Percentiles rank a stretch among this genome's conserved stretches.
Conservation (phyloP, 2,888 invertebrate species). For the Norana najaformis region DNA sequence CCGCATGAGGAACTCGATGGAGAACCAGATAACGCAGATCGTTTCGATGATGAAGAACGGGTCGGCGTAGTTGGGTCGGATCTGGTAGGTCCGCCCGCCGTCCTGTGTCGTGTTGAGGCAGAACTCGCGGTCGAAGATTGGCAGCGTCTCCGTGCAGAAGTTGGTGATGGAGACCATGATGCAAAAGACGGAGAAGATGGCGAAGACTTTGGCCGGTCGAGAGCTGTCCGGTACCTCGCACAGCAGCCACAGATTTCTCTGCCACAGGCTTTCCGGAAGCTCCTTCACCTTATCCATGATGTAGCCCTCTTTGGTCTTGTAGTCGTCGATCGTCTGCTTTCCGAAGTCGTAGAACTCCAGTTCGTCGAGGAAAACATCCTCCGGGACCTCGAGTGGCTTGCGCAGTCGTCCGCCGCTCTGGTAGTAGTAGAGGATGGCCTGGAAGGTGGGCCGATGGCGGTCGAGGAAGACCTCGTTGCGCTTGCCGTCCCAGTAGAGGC, state of each 20-base stretch:
- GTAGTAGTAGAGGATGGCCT: conserved; percentile 56
- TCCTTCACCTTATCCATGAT: conserved; percentile 52
- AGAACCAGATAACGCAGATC: conserved; percentile 60
- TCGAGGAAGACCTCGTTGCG: conserved; percentile 59
- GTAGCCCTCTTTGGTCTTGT: conserved; percentile 63
- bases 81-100: conserved; percentile 17
- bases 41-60: conserved; percentile 59
- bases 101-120: conserved; percentile 47
- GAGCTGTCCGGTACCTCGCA: conserved; percentile 64
- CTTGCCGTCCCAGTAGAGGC: conserved; percentile 54
- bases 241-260: conserved; percentile 60
- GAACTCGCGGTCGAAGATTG: conserved; percentile 53
- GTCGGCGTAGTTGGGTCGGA: conserved; percentile 47
- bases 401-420: conserved; percentile 62
- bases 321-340: conserved; percentile 58
- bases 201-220: conserved; percentile 59
- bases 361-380: conserved; percentile 64
- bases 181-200: conserved; percentile 62
- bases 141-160: conserved; percentile 66
- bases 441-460: conserved; percentile 59
- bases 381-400: conserved; percentile 63
- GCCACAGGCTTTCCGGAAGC: conserved; percentile 51
- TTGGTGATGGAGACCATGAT: conserved; percentile 63
- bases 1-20: conserved; percentile 55
- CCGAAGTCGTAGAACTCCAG: conserved; percentile 64